These are phyloP conservation scores for Homalodisca vitripennis DNA, from an alignment of 1,140 invertebrate species.

Conservation along the genomic window DNA sequence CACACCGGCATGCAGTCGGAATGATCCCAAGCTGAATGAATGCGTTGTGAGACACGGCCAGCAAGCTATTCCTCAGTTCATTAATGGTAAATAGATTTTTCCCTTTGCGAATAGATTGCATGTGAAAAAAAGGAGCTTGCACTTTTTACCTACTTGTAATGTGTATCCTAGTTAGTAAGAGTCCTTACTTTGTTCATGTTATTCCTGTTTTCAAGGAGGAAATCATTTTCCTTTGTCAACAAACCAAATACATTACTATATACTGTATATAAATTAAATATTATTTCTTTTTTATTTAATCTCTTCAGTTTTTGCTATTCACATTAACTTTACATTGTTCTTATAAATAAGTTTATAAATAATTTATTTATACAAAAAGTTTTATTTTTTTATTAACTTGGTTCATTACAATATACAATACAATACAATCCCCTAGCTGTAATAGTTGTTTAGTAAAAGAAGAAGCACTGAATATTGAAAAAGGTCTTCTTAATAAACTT, in stretches of 20 bases:
- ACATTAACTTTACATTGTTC: too few relatives aligned
- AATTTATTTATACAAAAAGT: too few relatives aligned
- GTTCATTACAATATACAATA: too few relatives aligned
- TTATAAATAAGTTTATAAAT: too few relatives aligned
- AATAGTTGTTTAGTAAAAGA: too few relatives aligned
- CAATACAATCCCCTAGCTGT: too few relatives aligned
- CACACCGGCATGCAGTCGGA: constrained; percentile 50
- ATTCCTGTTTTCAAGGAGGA: background rate
- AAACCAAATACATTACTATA: background rate
- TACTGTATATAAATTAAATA: background rate
- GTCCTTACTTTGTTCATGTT: background rate
- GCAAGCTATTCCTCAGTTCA: constrained; percentile 48
- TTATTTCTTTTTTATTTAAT: too few relatives aligned
- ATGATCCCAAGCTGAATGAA: constrained; percentile 48
- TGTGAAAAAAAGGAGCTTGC: background rate
- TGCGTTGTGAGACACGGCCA: constrained; percentile 51
- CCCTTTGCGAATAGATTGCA: background rate
- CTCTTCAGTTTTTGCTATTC: too few relatives aligned
- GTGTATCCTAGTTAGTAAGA: background rate
- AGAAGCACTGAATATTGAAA: too few relatives aligned
- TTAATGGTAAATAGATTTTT: constrained; percentile 46
- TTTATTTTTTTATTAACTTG: too few relatives aligned
- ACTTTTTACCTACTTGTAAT: too few relatives aligned
- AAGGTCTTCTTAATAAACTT: too few relatives aligned
- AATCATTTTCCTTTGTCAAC: background rate